Evolutionary conservation across 2,113 vertebrate species (phyloP).

Genomic region (Scomber colias): DNA sequence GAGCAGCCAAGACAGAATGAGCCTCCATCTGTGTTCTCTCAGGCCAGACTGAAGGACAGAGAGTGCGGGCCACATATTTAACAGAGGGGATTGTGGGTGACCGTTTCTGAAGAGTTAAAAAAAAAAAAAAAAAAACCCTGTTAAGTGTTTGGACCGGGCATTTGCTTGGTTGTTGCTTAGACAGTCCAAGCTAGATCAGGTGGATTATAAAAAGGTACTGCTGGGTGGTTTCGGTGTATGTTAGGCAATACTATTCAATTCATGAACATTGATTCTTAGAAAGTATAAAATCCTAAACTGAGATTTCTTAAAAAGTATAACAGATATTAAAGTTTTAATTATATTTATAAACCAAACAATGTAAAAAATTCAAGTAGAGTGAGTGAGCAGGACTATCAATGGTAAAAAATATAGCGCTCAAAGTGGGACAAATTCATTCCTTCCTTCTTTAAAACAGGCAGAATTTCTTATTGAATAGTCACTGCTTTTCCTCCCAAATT

Average conservation of each 20-base stretch:
- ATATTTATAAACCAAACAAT: neutral
- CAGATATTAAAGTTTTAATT: neutral
- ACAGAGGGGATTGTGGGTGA: constrained; percentile 16
- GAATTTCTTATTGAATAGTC: neutral
- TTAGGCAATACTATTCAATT: too few species aligned
- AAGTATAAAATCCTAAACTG: too few species aligned
- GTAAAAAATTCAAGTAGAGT: too few species aligned
- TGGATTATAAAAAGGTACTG: neutral
- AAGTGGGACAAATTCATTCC: neutral
- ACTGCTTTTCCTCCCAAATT: neutral
- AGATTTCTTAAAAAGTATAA: too few species aligned
- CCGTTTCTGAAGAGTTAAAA: constrained; percentile 2
- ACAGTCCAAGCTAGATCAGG: too few species aligned
- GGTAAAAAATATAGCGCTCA: neutral
- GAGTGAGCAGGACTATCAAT: neutral
- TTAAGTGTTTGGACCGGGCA: neutral
- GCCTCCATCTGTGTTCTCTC: constrained; percentile 82
- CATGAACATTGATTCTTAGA: too few species aligned
- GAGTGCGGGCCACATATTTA: constrained; percentile 48
- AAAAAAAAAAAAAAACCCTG: neutral
- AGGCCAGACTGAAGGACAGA: constrained; percentile 73
- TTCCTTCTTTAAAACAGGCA: neutral
- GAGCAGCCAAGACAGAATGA: constrained; percentile 72
- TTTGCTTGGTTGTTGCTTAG: neutral
- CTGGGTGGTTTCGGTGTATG: neutral